These are phyloP conservation scores for Conus canariensis DNA, from an alignment of 2,888 invertebrate genomes.

Conservation along the genomic window DNA sequence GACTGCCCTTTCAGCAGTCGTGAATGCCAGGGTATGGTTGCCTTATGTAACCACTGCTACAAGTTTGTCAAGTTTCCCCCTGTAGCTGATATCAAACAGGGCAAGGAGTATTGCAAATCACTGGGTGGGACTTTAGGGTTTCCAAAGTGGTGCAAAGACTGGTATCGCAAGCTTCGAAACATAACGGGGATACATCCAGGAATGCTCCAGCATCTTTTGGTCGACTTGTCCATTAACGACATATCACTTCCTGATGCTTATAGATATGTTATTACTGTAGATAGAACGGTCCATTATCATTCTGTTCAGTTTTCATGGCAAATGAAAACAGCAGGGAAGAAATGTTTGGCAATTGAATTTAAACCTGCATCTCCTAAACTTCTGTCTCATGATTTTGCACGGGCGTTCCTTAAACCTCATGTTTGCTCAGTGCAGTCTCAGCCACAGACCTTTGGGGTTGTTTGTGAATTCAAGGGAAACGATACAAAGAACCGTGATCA, in stretches of 20 bases:
- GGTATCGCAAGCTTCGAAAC: neutral
- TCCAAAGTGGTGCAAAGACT: neutral
- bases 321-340: neutral
- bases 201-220: neutral
- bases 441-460: neutral
- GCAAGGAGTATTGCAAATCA: neutral
- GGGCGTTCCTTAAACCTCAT: neutral
- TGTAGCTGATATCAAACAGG: neutral
- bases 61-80: neutral
- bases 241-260: neutral
- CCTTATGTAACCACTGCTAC: neutral
- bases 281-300: neutral
- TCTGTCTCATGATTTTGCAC: too few relatives aligned
- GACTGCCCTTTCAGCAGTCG: constrained; percentile 13
- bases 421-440: neutral
- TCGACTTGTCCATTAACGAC: neutral
- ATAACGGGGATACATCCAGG: neutral
- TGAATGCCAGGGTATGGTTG: neutral
- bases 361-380: too few relatives aligned
- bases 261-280: neutral
- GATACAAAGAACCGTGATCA: too few relatives aligned
- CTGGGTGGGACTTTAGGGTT: neutral
- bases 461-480: neutral
- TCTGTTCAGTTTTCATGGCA: neutral
- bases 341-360: neutral